Base-by-base conservation (phyloP, 1,140 invertebrate species). In the Ladona fulva region DNA sequence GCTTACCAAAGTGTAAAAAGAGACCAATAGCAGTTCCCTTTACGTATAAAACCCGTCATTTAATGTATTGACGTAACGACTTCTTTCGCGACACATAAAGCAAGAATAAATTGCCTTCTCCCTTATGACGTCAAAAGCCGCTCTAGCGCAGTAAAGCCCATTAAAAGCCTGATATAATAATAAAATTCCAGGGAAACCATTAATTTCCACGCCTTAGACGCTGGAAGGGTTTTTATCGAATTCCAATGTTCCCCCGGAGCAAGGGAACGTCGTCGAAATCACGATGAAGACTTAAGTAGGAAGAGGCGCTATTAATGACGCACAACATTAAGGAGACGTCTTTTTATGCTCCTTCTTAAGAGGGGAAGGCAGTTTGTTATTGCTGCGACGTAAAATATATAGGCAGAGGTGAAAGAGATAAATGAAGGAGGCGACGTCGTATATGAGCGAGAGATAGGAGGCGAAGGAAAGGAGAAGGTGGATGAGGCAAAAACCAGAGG, bases 271-370 rank as follows among this genome's bases (percentile, higher is more conserved):
- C 52, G n/a, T 66, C 14, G 52, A 22, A 66, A 66, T 66, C 52
- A 66, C 52, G 52, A 22, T 22, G n/a, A 66, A 66, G 52, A 66
- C 52, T 66, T 66, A 66, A 66, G n/a, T n/a, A n/a, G n/a, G n/a
- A n/a, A n/a, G 52, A 66, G 52, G 52, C 52, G 52, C 52, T 66
- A 66, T 66, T 66, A 66, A 66, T 66, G 52, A 66, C 52, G 52
- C n/a, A 66, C 52, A 22, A 66, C 52, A 22, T 22, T 22, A 37
- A 37, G 29, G 52, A 19, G 52, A 12, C 12, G n/a, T 12, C 52
- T 66, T 22, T 66, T 66, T 22, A 66, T 19, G n/a, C 52, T 22
- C 29, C 29, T 37, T 37, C 29, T 37, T 37, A 37, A 37, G 52
- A 19, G 19, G 52, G 52, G n/a, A 12, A 6, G 52, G 52, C 52